Base-by-base conservation (phyloP, 2,113 vertebrate genomes). In the Rana temporaria region DNA sequence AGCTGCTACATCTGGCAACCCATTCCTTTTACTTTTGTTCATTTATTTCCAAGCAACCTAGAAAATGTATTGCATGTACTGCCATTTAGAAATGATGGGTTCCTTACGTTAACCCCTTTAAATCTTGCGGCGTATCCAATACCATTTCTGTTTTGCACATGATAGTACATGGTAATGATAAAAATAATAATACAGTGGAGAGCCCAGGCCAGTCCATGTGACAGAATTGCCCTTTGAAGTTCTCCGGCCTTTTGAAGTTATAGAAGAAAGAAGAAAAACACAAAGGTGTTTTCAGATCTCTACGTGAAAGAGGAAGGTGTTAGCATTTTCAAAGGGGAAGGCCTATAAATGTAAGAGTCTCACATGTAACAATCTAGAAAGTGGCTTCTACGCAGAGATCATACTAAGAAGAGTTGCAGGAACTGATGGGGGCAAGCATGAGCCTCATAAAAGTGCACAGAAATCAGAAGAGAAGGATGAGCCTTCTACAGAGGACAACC, bases 261-360 rank as follows among this genome's bases (percentile, higher is more conserved):
- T 83, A 76, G 76, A 22, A 55, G 76, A 19, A n/a, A 32, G 26
- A 38, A 55, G n/a, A 18, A 5, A 18, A 38, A 64, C 53, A 83
- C 70, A 83, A 83, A 83, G 32, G 81, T 60, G 71, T 68, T 83
- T 67, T 83, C 34, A 68, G 81, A 83, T 83, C 81, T 83, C 81
- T 60, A 26, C 65, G 55, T 83, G 64, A 48, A 20, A 68, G 24
- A 34, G 70, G 42, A 38, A 53, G 62, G 42, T 4, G 53, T 20
- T 56, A 59, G 69, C n/a, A 38, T 67, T 24, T 26, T 60, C 60
- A 57, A 82, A 68, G 71, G 30, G 22, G 15, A n/a, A 18, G 16
- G 55, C 52, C 68, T 67, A 83, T 83, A 83, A 83, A 83, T 68
- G 34, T 18, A 14, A 60, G 19, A 59, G 53, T 34, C 52, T 52